Base-by-base conservation (phyloP, 1,140 invertebrate genomes). In the Drosophila bocqueti region DNA sequence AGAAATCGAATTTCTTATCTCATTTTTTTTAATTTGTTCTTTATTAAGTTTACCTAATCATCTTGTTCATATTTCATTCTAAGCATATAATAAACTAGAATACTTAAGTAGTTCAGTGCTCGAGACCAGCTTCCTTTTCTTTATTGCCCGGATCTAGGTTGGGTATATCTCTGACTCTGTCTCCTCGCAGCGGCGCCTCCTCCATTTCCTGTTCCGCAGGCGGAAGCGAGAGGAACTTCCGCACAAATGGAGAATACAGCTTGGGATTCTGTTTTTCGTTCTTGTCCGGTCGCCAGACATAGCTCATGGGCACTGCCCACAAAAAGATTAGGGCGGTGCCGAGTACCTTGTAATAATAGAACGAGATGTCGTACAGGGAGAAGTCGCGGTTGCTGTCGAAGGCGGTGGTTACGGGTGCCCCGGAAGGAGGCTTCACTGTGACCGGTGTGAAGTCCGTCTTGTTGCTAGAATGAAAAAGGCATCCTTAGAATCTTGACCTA, bases 281-380 rank as follows among this genome's bases (percentile, higher is more conserved):
- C 13, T 73, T 52, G 40, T 91, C 75, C 3, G 67, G 55, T 10
- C 59, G 68, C 47, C 76, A 84, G 4, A 94, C 73, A 61, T 84
- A 93, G 60, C 93, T 93, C 50, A 93, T 82, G 4, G 93, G 81
- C 45, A 92, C 62, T 2, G 96, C 96, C 24, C 96, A 93, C 1
- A 94, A 52, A n/a, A 96, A 94, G 0, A 95, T 95, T 0, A 95
- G 93, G 0, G 94, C 31, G 43, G 94, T 93, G 9, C 95, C 96
- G 7, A 96, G 90, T 29, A 95, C 93, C 11, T 95, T 94, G 59
- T 95, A 95, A 93, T 94, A 95, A 60, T 95, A 93, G 72, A 95
- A 96, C 0, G 95, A 95, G 64, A 95, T 91, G 81, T 94, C 93
- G 58, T 94, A 95, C 4, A 95, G 81, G 2, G 94, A 93, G 63